These are phyloP conservation scores for Troides aeacus DNA, from an alignment of 2,888 invertebrate species.

Conservation along the genomic window DNA sequence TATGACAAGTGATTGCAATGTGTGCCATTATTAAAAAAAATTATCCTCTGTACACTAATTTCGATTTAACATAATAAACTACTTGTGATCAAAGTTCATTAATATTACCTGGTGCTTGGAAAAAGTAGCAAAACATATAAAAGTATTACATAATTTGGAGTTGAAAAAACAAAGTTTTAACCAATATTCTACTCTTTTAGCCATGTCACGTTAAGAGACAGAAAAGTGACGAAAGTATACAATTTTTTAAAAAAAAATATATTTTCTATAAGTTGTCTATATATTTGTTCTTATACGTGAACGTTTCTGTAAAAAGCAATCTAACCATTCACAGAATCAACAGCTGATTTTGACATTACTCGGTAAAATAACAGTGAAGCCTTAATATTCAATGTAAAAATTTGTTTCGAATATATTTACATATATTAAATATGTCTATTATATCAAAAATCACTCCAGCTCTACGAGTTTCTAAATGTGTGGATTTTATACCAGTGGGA, in stretches of 20 bases:
- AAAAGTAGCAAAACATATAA: too few relatives aligned
- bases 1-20: neutral
- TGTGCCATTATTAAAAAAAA: neutral
- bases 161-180: too few relatives aligned
- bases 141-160: too few relatives aligned
- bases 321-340: neutral
- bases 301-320: neutral
- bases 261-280: neutral
- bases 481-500: conserved; percentile 46
- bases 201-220: too few relatives aligned
- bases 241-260: too few relatives aligned
- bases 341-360: conserved; percentile 1
- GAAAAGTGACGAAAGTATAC: too few relatives aligned
- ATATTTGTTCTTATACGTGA: neutral
- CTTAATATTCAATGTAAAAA: neutral
- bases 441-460: conserved; percentile 64
- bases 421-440: conserved; percentile 43
- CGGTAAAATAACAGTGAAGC: neutral
- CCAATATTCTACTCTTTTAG: too few relatives aligned
- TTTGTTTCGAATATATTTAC: neutral
- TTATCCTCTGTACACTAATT: too few relatives aligned
- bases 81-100: too few relatives aligned
- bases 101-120: too few relatives aligned
- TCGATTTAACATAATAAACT: too few relatives aligned
- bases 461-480: conserved; percentile 47